A percentile compares a stretch with the other conserved stretches of the same genome.
phyloP scores from a whole-genome alignment of 1,140 invertebrate species.

The Eupeodes corollae region DNA sequence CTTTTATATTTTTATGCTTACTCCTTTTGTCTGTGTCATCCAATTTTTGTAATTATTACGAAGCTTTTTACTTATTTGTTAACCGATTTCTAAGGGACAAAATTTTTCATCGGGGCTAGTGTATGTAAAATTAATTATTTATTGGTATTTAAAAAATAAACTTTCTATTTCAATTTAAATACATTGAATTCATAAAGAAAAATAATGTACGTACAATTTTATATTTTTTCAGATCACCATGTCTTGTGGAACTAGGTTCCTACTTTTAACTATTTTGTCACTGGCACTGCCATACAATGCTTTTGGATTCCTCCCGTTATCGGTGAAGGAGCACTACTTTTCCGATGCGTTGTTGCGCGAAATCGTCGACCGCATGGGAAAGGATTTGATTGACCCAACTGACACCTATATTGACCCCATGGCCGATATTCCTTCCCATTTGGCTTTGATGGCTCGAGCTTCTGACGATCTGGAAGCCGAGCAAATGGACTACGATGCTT shows the following conservation, averaged over 20 bases:
- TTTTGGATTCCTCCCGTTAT: not conserved
- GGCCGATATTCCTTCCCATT: conserved; percentile 1
- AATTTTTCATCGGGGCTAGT: too few relatives aligned
- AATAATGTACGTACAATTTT: too few relatives aligned
- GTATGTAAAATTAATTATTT: too few relatives aligned
- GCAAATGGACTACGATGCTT: conserved; percentile 6
- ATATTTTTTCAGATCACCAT: not conserved
- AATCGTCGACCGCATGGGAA: conserved; percentile 43
- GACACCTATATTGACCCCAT: conserved; percentile 39
- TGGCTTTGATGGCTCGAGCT: conserved; percentile 4
- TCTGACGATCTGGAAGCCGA: conserved; percentile 4
- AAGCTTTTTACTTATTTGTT: too few relatives aligned
- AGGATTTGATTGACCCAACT: conserved; percentile 37
- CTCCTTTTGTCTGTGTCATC: too few relatives aligned
- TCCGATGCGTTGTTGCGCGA: conserved; percentile 41
- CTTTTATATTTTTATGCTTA: too few relatives aligned
- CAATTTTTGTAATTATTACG: too few relatives aligned
- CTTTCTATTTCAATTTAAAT: too few relatives aligned
- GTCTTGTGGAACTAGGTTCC: not conserved
- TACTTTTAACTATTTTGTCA: not conserved
- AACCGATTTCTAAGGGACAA: too few relatives aligned
- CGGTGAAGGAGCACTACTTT: conserved; percentile 12
- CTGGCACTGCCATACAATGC: not conserved
- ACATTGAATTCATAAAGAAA: too few relatives aligned
- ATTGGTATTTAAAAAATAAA: too few relatives aligned